A percentile compares a stretch with the other conserved stretches of the same genome.
These are phyloP conservation scores for Pterostichus niger DNA, from an alignment of 2,888 invertebrate genomes.

Conservation along the genomic window DNA sequence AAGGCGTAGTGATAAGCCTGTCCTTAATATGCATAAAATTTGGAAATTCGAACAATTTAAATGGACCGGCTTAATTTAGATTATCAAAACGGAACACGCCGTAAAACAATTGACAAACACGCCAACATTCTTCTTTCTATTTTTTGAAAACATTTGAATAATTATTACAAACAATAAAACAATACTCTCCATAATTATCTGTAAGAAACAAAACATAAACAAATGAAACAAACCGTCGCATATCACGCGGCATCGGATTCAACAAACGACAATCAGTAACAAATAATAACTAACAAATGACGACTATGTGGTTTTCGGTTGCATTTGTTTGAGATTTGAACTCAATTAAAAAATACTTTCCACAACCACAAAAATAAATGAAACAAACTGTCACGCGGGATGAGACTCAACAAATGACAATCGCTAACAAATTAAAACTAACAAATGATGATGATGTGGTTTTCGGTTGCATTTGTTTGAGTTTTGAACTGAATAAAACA, in stretches of 20 bases:
- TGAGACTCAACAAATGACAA: slow-evolving; percentile 12
- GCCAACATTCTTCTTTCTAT: not conserved
- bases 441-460: slow-evolving; percentile 34
- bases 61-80: slow-evolving; percentile 2
- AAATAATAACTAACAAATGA: slow-evolving; percentile 37
- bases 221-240: slow-evolving; percentile 13
- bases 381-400: not conserved
- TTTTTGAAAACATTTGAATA: not conserved
- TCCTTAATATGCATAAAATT: slow-evolving; percentile 7
- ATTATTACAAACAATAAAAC: too few relatives aligned
- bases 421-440: slow-evolving; percentile 26
- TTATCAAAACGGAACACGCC: not conserved
- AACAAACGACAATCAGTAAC: slow-evolving; percentile 23
- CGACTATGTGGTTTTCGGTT: not conserved
- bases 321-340: slow-evolving; percentile 31
- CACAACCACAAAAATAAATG: not conserved
- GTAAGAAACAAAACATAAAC: not conserved
- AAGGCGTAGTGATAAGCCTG: too few relatives aligned
- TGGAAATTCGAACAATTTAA: slow-evolving; percentile 8
- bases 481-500: not conserved
- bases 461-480: slow-evolving; percentile 32
- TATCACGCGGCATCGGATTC: not conserved
- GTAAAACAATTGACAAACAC: not conserved
- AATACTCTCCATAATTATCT: too few relatives aligned
- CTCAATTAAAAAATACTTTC: too few relatives aligned